A percentile compares a stretch with the other conserved stretches of the same genome.
These are phyloP conservation scores for Drosophila ustulata DNA, from an alignment of 2,888 invertebrate species.

Conservation along the genomic window DNA sequence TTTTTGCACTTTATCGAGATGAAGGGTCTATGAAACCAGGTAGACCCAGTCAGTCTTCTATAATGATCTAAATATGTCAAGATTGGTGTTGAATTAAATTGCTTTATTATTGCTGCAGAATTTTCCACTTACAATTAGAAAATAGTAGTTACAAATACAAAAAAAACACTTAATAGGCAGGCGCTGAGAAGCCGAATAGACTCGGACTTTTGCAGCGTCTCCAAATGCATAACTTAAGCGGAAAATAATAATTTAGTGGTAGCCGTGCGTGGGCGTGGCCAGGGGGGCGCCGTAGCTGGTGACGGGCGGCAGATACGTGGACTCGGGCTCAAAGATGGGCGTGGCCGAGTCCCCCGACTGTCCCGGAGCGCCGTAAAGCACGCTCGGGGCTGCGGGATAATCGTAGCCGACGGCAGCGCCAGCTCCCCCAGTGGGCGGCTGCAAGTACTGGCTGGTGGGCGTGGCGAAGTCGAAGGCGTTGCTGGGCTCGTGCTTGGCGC, in stretches of 20 bases:
- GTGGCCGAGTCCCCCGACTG: slow-evolving; percentile 62
- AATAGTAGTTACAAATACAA: slow-evolving; percentile 6
- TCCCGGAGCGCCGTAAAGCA: slow-evolving; percentile 62
- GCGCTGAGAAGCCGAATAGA: too few species aligned
- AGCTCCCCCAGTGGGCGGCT: slow-evolving; percentile 45
- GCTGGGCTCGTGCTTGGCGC: slow-evolving; percentile 78
- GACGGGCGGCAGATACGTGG: slow-evolving; percentile 65
- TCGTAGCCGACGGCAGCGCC: slow-evolving; percentile 64
- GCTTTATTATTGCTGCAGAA: slow-evolving; percentile 4
- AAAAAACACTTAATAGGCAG: slow-evolving; percentile 6
- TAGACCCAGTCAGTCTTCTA: too few species aligned
- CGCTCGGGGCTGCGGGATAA: slow-evolving; percentile 54
- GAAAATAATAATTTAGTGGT: slow-evolving; percentile 52
- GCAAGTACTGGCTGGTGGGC: slow-evolving; percentile 61
- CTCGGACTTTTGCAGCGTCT: too few species aligned
- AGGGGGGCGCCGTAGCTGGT: slow-evolving; percentile 53
- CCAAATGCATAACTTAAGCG: slow-evolving; percentile 1
- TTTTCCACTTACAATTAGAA: slow-evolving; percentile 8
- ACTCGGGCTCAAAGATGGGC: slow-evolving; percentile 70
- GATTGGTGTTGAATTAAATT: too few species aligned
- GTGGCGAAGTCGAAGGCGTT: slow-evolving; percentile 52
- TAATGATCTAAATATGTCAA: too few species aligned
- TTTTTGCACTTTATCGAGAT: too few species aligned
- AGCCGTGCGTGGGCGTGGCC: slow-evolving; percentile 59
- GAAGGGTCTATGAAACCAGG: too few species aligned